Base-by-base conservation (phyloP, 2,113 vertebrate species). In the Cynocephalus volans region DNA sequence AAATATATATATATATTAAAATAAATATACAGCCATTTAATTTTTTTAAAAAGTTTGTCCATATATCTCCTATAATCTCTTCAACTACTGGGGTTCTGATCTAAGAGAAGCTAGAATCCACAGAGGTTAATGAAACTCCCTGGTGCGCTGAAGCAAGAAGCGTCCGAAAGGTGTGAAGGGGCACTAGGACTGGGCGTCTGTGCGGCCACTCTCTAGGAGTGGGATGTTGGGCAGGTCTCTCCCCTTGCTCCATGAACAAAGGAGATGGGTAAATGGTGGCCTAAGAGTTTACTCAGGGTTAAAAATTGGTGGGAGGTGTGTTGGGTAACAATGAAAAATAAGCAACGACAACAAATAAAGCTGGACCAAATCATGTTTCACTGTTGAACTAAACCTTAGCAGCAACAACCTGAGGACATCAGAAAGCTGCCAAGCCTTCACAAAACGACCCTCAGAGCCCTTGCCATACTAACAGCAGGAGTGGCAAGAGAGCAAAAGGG, bases 51-150 rank as follows among this genome's bases (percentile, higher is more conserved):
- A 72, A 62, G 18, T 50, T 88, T 72, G 58, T 52, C 56, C 8
- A 73, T 45, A 21, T 48, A 48, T 54, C 33, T 96, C 79, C 26
- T 86, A 70, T 84, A 83, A 80, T 52, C 24, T 94, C 65, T 50
- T 93, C 15, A 67, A 48, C 21, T 52, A 54, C n/a, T 0, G 3
- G 36, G 17, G 10, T 81, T 88, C 72, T 81, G 15, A 80, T 72
- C 1, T 90, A 90, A 90, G 50, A 92, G 58, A 52, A 75, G 26
- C 13, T 94, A 19, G 64, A 76, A 19, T 76, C 11, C 28, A 18
- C 3, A 82, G 41, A 87, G 24, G 45, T 48, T 33, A 80, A 26
- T 5, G 36, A 5, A 6, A 23, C 41, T 50, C 23, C 26, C 33
- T 67, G 45, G 24, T 14, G 19, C 15, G 50, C 13, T 9, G 5